Evolutionary conservation across 1,140 invertebrate genomes (phyloP), one percentile per base, ranked within the genome.

Genomic region (Portunus trituberculatus): DNA sequence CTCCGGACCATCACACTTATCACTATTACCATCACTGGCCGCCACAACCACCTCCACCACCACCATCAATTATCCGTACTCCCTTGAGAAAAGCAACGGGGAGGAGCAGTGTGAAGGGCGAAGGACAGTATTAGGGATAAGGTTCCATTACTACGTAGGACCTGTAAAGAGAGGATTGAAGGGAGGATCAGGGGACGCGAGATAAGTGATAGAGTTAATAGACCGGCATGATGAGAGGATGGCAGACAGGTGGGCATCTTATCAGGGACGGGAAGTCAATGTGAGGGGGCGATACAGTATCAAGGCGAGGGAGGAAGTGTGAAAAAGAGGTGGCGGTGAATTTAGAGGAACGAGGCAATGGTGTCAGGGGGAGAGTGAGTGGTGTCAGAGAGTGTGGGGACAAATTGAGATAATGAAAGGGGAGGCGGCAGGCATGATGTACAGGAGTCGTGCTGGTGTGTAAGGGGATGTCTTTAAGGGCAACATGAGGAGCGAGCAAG

Each of bases 341-440:
- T 8, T 25, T 76, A 76, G n/a, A 20, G 67, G 16, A 25, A 76
- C 52, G 20, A 20, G 20, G 67, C 20, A 76, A 8, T 25, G 67
- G 67, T 76, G 67, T 76, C 20, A n/a, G 67, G n/a, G 67, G 8
- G 20, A 1, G 67, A 76, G 67, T 76, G 67, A 76, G 67, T n/a
- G 25, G n/a, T 76, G 67, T 76, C 67, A 76, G 67, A 25, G 67
- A n/a, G 67, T 76, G n/a, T n/a, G 20, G 67, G 67, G 67, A 76
- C 67, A 76, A 76, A n/a, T n/a, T 76, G 67, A 76, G 67, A n/a
- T 76, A 76, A 76, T 76, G 67, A 76, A 76, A 76, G 67, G n/a
- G 67, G 67, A 76, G n/a, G 67, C 6, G 67, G 67, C 20, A 8
- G 67, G 67, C 20, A 76, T 3, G 67, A 76, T 25, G 20, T 25